phyloP scores from a whole-genome alignment of 2,888 invertebrate genomes.

The Thymelicus lineola region DNA sequence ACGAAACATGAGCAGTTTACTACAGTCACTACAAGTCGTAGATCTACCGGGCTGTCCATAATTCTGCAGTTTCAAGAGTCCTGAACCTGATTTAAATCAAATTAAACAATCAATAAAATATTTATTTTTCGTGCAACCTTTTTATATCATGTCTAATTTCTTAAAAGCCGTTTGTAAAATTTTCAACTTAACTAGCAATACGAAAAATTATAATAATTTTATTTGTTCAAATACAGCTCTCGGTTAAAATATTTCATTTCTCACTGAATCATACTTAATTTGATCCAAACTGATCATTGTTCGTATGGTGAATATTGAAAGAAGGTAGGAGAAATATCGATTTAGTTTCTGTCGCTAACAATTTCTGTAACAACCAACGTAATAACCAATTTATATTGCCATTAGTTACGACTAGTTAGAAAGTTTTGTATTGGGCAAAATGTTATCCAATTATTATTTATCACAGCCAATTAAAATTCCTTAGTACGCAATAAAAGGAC shows the following conservation, averaged over 20 bases:
- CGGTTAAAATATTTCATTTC: background rate
- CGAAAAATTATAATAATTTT: background rate
- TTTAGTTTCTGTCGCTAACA: constrained; percentile 20
- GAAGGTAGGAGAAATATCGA: constrained; percentile 34
- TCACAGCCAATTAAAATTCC: too few relatives aligned
- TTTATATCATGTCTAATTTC: too few relatives aligned
- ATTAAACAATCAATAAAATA: too few relatives aligned
- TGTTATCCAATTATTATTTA: background rate
- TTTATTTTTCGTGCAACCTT: too few relatives aligned
- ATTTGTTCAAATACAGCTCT: background rate
- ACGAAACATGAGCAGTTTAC: too few relatives aligned
- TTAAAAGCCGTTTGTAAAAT: background rate
- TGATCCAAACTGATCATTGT: constrained; percentile 38
- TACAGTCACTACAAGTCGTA: too few relatives aligned
- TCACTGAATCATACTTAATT: constrained; percentile 41
- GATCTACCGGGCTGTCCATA: too few relatives aligned
- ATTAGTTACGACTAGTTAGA: background rate
- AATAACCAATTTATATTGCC: background rate
- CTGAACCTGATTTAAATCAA: too few relatives aligned
- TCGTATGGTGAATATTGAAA: constrained; percentile 38
- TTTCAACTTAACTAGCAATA: background rate
- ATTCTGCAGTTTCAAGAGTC: too few relatives aligned
- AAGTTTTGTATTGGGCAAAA: background rate
- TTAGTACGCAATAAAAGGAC: too few relatives aligned
- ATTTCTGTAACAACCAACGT: background rate